Evolutionary conservation across 2,888 invertebrate genomes (phyloP), one percentile per base, ranked within the genome.

Genomic region (Netelia virgata): DNA sequence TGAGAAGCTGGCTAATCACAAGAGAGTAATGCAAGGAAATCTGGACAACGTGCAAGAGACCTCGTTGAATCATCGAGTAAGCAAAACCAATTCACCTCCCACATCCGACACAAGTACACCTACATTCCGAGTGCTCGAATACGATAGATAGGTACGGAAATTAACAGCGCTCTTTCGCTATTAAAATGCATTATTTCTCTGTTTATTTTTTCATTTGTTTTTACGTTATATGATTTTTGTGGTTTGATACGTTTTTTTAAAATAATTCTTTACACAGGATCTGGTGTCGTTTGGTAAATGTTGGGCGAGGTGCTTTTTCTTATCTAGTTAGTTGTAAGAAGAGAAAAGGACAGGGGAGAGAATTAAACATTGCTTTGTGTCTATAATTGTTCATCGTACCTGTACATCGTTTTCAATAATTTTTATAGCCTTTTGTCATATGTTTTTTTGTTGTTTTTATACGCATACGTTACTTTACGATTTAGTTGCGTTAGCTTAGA

Each of bases 1-100:
- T 94, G 96, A 96, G 95, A 97, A 97, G 95, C 94, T 97, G 94
- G 97, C 96, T 94, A 96, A 96, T 94, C 96, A 96, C 94, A 94
- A 94, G 91, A 94, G 95, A 94, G 95, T 96, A 94, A 95, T 96
- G 91, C 91, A 90, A 77, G 93, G 93, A 89, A 96, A 96, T 94
- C 96, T 96, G 95, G 95, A 95, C 92, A 95, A 95, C 92, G 96
- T 96, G 90, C 96, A 97, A 94, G 97, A 97, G 95, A 97, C 97
- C 87, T 96, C 97, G 90, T 95, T 97, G 93, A 96, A 96, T 94
- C 93, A 93, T 89, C 95, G 97, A 96, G 97, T 97, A 97, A 94
- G 94, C 93, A 93, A 93, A 90, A 88, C 89, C 89, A 92, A 92
- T 91, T 92, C 92, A 92, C 91, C 92, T 91, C 89, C 92, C 89